These are phyloP conservation scores for Drosophila melanica DNA, from an alignment of 1,140 invertebrate species.

Conservation along the genomic window DNA sequence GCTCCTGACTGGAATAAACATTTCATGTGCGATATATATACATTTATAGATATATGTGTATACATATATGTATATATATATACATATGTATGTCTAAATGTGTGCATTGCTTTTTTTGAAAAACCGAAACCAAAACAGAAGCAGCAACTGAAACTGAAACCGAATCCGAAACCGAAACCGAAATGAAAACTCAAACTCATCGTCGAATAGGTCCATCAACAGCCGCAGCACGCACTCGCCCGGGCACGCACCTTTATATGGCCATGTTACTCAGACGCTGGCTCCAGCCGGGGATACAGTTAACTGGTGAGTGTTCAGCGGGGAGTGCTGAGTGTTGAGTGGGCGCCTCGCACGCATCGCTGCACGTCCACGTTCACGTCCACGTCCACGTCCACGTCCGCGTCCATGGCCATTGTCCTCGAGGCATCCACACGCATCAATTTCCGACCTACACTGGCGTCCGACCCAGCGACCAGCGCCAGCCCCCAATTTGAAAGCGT, in stretches of 20 bases:
- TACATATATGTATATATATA: neutral
- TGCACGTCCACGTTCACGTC: conserved; percentile 66
- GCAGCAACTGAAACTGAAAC: conserved; percentile 48
- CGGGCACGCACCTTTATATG: conserved; percentile 62
- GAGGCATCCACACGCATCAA: conserved; percentile 64
- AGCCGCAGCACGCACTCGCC: conserved; percentile 73
- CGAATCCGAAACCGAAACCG: conserved; percentile 48
- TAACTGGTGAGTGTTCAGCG: neutral
- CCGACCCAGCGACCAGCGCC: conserved; percentile 18
- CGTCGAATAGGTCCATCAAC: conserved; percentile 62
- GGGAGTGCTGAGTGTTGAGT: neutral
- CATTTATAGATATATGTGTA: too few relatives aligned
- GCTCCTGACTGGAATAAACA: conserved; percentile 77
- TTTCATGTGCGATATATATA: conserved; percentile 35
- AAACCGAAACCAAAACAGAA: conserved; percentile 68
- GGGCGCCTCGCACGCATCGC: conserved; percentile 60
- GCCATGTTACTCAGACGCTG: conserved; percentile 24
- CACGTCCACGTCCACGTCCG: conserved; percentile 47
- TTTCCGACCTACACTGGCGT: conserved; percentile 67
- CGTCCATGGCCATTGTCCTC: conserved; percentile 68
- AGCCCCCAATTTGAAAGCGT: conserved; percentile 50
- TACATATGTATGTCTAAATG: neutral
- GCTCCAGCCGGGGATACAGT: neutral
- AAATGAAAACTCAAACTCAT: conserved; percentile 63
- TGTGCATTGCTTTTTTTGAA: conserved; percentile 49